Evolutionary conservation across 1,140 invertebrate genomes (phyloP), one percentile per base, ranked within the genome.

Genomic region (Hormaphis cornu): DNA sequence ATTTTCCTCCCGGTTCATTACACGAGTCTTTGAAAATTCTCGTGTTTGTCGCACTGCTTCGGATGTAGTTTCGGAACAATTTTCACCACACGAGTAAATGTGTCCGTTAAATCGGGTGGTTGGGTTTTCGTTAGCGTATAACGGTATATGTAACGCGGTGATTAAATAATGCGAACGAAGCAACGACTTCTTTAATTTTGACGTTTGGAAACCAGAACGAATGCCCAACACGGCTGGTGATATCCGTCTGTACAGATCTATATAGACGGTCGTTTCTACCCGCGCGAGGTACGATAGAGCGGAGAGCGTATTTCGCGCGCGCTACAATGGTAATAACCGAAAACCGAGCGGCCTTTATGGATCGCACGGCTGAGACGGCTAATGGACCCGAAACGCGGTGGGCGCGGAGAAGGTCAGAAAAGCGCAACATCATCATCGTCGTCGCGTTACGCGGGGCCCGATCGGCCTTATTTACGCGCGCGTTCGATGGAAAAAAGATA

Each of bases 341-440:
- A n/a, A n/a, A n/a, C n/a, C n/a, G n/a, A n/a, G n/a, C n/a, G n/a
- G n/a, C n/a, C n/a, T n/a, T n/a, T n/a, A n/a, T n/a, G n/a, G n/a
- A n/a, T n/a, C n/a, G n/a, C n/a, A n/a, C n/a, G n/a, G n/a, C n/a
- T 30, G 12, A 4, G 14, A 30, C 1, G 16, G 53, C 20, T 35
- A 54, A 46, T 46, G 59, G 24, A 44, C 16, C 18, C 26, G 40
- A 18, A 28, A 26, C 10, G 8, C 8, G 30, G 42, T 18, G 26
- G 40, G 59, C 28, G 42, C 42, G 59, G 42, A 63, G 28, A 35
- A 7, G 58, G 40, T 20, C n/a, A 63, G 28, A 63, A 48, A 63
- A 46, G n/a, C 18, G 42, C 42, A 18, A 9, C 59, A 22, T 63
- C 59, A 63, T 48, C 59, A n/a, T n/a, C n/a, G n/a, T n/a, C n/a